Conservation (phyloP, 30 jellyfish, hydroid and myxozoan genomes). For the Pelagia noctiluca region DNA sequence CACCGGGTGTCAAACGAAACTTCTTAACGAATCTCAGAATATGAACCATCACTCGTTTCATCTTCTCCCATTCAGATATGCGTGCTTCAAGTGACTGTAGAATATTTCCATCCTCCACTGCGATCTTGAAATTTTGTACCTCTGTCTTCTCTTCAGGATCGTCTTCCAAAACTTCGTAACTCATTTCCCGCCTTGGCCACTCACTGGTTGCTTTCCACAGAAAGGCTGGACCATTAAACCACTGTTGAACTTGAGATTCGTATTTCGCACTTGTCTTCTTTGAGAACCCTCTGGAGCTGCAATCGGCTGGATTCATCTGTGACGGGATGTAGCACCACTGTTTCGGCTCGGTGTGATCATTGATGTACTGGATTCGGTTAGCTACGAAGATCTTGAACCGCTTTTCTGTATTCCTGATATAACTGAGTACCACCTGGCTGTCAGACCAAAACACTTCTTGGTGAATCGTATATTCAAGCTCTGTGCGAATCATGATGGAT, state of each 20-base stretch:
- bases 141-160: background rate
- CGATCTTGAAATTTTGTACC: constrained; percentile 17
- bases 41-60: constrained; percentile 31
- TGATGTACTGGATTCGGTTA: constrained; percentile 30
- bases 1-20: constrained; percentile 2
- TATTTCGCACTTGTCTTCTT: background rate
- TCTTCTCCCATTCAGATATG: constrained; percentile 21
- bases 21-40: background rate
- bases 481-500: no score
- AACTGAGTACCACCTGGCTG: no score
- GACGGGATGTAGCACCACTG: constrained; percentile 25
- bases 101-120: background rate
- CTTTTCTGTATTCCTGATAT: no score
- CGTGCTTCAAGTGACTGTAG: constrained; percentile 12
- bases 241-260: constrained; percentile 8
- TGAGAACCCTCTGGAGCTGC: constrained; percentile 10
- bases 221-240: constrained; percentile 33
- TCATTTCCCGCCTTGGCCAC: background rate
- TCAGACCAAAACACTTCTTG: no score
- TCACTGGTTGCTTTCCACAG: constrained; percentile 11
- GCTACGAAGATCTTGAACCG: constrained; percentile 35
- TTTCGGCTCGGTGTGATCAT: constrained; percentile 6
- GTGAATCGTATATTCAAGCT: no score
- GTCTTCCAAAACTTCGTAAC: background rate
- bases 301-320: constrained; percentile 15